phyloP scores from a whole-genome alignment of 2,797 vertebrate genomes.

The Podargus strigoides region DNA sequence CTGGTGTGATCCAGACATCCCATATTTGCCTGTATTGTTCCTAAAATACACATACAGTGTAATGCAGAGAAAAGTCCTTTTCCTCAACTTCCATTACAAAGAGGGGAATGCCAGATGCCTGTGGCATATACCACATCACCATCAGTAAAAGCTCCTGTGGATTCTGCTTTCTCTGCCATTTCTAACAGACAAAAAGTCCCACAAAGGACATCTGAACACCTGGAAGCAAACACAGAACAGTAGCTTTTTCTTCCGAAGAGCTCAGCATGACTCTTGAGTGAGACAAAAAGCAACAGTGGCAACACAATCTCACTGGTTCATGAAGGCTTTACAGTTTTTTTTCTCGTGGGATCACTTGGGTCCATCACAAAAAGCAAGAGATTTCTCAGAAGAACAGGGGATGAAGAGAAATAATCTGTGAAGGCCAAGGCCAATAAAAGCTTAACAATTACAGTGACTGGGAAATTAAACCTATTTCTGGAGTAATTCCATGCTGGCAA shows the following conservation, averaged over 20 bases:
- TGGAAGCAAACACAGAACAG: neutral
- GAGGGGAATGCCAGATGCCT: neutral
- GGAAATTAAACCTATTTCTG: conserved; percentile 48
- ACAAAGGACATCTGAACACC: neutral
- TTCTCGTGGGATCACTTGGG: neutral
- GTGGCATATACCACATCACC: neutral
- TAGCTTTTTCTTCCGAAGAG: neutral
- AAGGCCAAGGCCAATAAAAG: conserved; percentile 26
- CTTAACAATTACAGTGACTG: conserved; percentile 32
- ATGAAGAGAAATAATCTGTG: neutral
- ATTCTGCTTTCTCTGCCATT: neutral
- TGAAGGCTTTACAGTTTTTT: neutral
- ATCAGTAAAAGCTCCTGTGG: neutral
- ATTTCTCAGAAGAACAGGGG: neutral
- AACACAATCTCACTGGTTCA: neutral
- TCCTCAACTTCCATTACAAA: neutral
- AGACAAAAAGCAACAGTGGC: neutral
- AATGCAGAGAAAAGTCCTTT: neutral
- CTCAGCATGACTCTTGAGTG: neutral
- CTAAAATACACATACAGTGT: neutral
- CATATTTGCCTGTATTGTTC: neutral
- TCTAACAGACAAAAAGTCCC: neutral
- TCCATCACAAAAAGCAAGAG: neutral
- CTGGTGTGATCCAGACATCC: neutral
- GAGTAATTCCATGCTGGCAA: conserved; percentile 57